Conservation (phyloP, 1,140 invertebrate species). For the Drosophila nasuta region DNA sequence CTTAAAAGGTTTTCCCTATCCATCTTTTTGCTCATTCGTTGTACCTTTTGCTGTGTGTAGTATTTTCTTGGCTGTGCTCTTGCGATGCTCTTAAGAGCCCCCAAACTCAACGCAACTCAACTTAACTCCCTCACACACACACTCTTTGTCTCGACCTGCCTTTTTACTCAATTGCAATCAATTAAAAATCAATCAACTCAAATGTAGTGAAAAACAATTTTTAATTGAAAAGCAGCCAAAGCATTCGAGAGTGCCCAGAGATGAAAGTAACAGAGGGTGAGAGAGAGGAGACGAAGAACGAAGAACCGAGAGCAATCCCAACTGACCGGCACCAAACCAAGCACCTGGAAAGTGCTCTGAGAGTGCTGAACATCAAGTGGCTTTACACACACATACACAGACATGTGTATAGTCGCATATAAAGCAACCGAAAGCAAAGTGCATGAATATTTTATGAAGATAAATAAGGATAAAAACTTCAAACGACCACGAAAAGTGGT, state of each 20-base stretch:
- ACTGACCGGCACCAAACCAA: conserved; percentile 19
- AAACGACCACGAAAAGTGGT: conserved; percentile 75
- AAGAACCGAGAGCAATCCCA: conserved; percentile 22
- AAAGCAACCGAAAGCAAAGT: conserved; percentile 61
- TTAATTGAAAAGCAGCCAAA: conserved; percentile 76
- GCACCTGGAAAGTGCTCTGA: conserved; percentile 42
- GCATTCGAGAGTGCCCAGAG: neutral
- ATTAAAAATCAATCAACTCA: conserved; percentile 83
- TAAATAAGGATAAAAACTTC: conserved; percentile 83
- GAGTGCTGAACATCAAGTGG: conserved; percentile 70
- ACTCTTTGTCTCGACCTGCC: conserved; percentile 33
- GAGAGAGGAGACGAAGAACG: neutral
- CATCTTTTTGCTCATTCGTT: neutral
- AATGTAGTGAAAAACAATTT: conserved; percentile 83
- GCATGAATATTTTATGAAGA: conserved; percentile 83
- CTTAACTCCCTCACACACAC: neutral
- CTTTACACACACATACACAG: conserved; percentile 30
- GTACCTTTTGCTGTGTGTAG: neutral
- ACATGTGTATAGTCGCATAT: conserved; percentile 12
- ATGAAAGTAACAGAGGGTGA: too few relatives aligned
- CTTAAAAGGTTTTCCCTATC: conserved; percentile 62
- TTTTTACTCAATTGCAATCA: conserved; percentile 75
- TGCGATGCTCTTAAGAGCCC: conserved; percentile 26
- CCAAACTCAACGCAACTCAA: too few relatives aligned
- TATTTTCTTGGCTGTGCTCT: conserved; percentile 11